These are phyloP conservation scores for Pimephales promelas DNA, from an alignment of 2,113 vertebrate genomes.

Conservation along the genomic window DNA sequence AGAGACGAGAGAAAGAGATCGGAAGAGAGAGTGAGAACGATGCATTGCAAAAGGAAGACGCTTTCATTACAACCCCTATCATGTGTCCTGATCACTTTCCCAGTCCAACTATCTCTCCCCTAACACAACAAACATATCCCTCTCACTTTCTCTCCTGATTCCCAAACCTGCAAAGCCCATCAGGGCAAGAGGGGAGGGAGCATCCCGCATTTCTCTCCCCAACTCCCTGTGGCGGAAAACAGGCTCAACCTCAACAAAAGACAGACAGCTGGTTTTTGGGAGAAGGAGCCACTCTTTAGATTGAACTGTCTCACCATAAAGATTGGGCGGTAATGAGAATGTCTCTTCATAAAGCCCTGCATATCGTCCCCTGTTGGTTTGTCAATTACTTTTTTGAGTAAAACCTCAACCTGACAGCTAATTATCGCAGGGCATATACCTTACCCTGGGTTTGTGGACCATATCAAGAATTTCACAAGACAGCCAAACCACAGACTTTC, in stretches of 20 bases:
- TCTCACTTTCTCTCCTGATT: slow-evolving; percentile 60
- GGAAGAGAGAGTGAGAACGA: slow-evolving; percentile 38
- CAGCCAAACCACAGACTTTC: slow-evolving; percentile 3
- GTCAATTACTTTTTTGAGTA: slow-evolving; percentile 14
- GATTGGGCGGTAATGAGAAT: slow-evolving; percentile 37
- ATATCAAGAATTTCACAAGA: slow-evolving; percentile 27
- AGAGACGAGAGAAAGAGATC: slow-evolving; percentile 39
- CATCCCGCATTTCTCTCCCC: slow-evolving; percentile 48
- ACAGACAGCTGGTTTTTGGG: slow-evolving; percentile 64
- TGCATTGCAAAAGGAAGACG: slow-evolving; percentile 39
- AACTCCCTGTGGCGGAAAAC: slow-evolving; percentile 58
- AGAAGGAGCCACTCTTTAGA: slow-evolving; percentile 55
- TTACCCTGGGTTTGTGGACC: not conserved
- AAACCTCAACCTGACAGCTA: slow-evolving; percentile 33
- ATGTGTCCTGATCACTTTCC: slow-evolving; percentile 65
- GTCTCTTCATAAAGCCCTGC: slow-evolving; percentile 28
- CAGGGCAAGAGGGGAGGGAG: slow-evolving; percentile 58
- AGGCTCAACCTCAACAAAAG: slow-evolving; percentile 66
- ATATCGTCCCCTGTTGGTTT: slow-evolving; percentile 5
- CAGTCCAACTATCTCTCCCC: slow-evolving; percentile 56
- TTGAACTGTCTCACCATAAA: slow-evolving; percentile 37
- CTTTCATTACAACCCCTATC: slow-evolving; percentile 56
- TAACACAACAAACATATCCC: slow-evolving; percentile 45
- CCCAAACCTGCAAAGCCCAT: slow-evolving; percentile 73
- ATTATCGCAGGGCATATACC: slow-evolving; percentile 31